Percentiles rank a stretch among this genome's conserved stretches.
These are phyloP conservation scores for Coenonympha arcania DNA, from an alignment of 2,888 invertebrate genomes.

Conservation along the genomic window DNA sequence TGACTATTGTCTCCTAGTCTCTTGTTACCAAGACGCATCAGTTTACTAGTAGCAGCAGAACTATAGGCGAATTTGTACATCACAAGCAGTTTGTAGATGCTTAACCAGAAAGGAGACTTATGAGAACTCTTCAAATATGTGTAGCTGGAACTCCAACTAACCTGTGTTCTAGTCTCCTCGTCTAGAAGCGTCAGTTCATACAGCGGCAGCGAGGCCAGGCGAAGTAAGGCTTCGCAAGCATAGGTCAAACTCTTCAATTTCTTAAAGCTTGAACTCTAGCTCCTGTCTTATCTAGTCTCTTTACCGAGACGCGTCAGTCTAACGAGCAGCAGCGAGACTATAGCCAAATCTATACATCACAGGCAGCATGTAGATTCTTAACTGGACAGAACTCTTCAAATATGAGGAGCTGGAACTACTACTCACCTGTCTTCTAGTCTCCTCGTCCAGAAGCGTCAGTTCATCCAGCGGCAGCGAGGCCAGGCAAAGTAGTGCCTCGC, in stretches of 20 bases:
- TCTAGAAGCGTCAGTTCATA: conserved; percentile 85
- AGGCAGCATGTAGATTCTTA: conserved; percentile 78
- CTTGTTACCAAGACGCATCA: conserved; percentile 83
- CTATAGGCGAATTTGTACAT: conserved; percentile 86
- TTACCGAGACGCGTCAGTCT: conserved; percentile 84
- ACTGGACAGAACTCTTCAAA: conserved; percentile 68
- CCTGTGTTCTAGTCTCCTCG: conserved; percentile 80
- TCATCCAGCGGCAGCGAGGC: conserved; percentile 87
- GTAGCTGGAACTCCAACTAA: conserved; percentile 26
- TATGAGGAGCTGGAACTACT: background rate
- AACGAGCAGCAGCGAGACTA: conserved; percentile 84
- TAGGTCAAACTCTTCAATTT: too few relatives aligned
- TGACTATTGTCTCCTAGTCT: too few relatives aligned
- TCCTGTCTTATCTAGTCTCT: conserved; percentile 78
- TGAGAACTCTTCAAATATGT: conserved; percentile 24
- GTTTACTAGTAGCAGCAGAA: conserved; percentile 84
- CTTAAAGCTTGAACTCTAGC: background rate
- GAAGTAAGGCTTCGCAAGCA: conserved; percentile 87
- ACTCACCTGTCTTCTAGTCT: conserved; percentile 77
- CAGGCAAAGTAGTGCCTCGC: conserved; percentile 85
- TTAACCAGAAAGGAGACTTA: conserved; percentile 79
- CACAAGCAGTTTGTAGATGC: conserved; percentile 82
- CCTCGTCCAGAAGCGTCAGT: conserved; percentile 82
- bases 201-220: conserved; percentile 82
- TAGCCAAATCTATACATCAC: conserved; percentile 86